Percentiles rank a stretch among this genome's conserved stretches.
Evolutionary conservation across 2,888 invertebrate genomes (phyloP).

Genomic region (Tetanocera ferruginea): DNA sequence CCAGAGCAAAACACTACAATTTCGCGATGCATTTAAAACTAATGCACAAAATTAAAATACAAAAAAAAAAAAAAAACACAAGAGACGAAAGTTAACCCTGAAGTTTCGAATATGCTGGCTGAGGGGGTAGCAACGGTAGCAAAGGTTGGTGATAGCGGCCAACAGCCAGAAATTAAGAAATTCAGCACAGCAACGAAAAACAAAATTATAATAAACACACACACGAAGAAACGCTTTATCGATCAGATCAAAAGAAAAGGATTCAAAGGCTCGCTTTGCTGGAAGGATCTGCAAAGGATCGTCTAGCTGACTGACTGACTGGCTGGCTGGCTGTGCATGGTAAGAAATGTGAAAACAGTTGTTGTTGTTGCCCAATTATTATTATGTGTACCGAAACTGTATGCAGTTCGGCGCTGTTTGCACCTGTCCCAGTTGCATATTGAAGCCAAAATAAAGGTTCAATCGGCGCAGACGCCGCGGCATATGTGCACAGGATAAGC

Average conservation of each 20-base stretch:
- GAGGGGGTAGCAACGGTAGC: no score
- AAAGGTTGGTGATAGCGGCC: neutral
- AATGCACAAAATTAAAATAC: neutral
- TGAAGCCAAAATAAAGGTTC: neutral
- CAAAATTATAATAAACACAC: neutral
- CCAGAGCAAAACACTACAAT: neutral
- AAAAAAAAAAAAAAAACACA: neutral
- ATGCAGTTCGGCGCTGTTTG: neutral
- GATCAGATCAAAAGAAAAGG: neutral
- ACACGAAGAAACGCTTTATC: constrained; percentile 11
- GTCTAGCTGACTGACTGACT: neutral
- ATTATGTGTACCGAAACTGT: constrained; percentile 13
- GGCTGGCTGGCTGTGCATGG: neutral
- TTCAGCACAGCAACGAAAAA: neutral
- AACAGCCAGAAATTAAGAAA: constrained; percentile 6
- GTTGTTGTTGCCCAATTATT: constrained; percentile 7
- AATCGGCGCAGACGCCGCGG: constrained; percentile 1
- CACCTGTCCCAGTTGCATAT: constrained; percentile 22
- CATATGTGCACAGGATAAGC: neutral
- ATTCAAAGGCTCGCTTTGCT: neutral
- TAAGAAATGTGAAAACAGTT: neutral
- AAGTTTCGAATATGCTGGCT: no score
- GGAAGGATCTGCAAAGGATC: neutral
- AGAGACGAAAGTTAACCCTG: no score
- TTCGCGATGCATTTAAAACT: neutral